Evolutionary conservation across 1,140 invertebrate species (phyloP).

Genomic region (Drosophila ananassae): DNA sequence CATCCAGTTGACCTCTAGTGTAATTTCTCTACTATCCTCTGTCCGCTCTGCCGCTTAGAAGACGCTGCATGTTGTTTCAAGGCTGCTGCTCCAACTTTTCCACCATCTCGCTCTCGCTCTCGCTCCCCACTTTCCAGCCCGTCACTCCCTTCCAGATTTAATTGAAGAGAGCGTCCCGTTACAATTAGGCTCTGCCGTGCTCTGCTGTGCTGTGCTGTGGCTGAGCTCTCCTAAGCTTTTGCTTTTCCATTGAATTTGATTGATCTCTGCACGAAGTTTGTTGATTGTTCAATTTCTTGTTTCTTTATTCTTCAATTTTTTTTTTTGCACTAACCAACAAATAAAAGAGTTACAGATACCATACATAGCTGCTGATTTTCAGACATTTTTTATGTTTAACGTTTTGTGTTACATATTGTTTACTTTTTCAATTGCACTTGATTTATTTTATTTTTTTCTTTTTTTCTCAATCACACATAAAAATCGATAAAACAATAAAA

Average conservation of each 20-base stretch:
- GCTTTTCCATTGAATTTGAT: slow-evolving; percentile 17
- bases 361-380: not conserved
- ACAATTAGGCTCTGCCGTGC: not conserved
- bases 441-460: slow-evolving; percentile 63
- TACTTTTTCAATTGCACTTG: slow-evolving; percentile 35
- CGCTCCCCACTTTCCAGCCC: no score
- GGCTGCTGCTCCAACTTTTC: slow-evolving; percentile 16
- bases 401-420: slow-evolving; percentile 1
- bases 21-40: not conserved
- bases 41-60: slow-evolving; percentile 18
- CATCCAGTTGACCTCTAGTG: slow-evolving; percentile 1
- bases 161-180: not conserved
- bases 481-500: slow-evolving; percentile 3
- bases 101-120: no score
- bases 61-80: slow-evolving; percentile 31
- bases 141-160: no score
- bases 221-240: slow-evolving; percentile 27
- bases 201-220: slow-evolving; percentile 8
- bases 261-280: slow-evolving; percentile 37
- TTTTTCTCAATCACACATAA: slow-evolving; percentile 31
- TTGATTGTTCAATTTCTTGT: slow-evolving; percentile 41
- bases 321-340: slow-evolving; percentile 7
- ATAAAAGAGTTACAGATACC: not conserved
- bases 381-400: not conserved
- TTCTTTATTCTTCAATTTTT: slow-evolving; percentile 33